Conservation (phyloP, 2,797 vertebrate species). For the Cynodonichthys magdalenae region DNA sequence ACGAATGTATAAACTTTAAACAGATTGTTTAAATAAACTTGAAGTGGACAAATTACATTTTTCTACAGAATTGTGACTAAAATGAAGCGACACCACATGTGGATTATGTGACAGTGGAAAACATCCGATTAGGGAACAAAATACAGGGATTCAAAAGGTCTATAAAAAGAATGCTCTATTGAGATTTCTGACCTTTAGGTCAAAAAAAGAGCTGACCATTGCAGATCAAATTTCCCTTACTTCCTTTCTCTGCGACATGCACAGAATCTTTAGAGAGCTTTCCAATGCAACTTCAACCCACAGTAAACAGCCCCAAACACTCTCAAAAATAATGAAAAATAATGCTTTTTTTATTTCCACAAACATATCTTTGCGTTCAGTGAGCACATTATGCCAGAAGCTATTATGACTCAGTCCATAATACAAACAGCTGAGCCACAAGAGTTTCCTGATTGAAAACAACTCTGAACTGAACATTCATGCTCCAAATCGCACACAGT, state of each 20-base stretch:
- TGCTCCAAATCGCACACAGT: constrained; percentile 4
- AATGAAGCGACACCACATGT: constrained; percentile 6
- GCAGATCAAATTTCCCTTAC: constrained; percentile 76
- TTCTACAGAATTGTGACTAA: not conserved
- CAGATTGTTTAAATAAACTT: too few species aligned
- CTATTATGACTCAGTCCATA: constrained; percentile 33
- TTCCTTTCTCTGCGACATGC: constrained; percentile 63
- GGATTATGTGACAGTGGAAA: constrained; percentile 22
- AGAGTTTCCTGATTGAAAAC: constrained; percentile 40
- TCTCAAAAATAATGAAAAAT: constrained; percentile 44
- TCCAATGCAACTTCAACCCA: constrained; percentile 73
- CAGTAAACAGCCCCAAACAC: constrained; percentile 53
- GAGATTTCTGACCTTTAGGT: constrained; percentile 79
- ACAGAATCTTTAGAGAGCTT: constrained; percentile 44
- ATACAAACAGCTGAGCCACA: constrained; percentile 57
- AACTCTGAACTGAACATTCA: constrained; percentile 16
- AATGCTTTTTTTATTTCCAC: constrained; percentile 20
- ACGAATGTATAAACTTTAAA: not conserved
- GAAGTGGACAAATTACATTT: not conserved
- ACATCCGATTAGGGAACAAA: constrained; percentile 23
- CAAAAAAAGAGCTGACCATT: constrained; percentile 79
- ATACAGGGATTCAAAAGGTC: constrained; percentile 44
- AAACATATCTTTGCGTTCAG: constrained; percentile 46
- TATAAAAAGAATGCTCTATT: constrained; percentile 65
- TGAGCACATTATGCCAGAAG: constrained; percentile 51